Base-by-base conservation (phyloP, 1,140 invertebrate genomes). In the Pogonognathellus flavescens region DNA sequence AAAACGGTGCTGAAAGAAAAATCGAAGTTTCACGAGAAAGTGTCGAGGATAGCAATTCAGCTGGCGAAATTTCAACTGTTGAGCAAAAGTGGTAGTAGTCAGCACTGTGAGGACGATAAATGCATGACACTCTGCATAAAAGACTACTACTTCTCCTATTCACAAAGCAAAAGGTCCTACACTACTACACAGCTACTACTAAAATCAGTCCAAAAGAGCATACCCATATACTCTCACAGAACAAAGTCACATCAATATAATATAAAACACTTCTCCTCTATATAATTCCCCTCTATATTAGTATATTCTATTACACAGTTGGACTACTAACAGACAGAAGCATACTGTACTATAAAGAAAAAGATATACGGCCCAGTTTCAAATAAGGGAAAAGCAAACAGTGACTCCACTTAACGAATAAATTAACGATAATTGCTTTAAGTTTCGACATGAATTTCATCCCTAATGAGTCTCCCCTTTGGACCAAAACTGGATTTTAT, bases 361-460 rank as follows among this genome's bases (percentile, higher is more conserved):
- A 49, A 76, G 70, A 76, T n/a, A 76, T 76, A 76, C 31, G 70
- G 41, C 70, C 70, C 16, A 76, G 31, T 76, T 76, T 76, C 70
- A 76, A 76, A 76, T 76, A 76, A 76, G 70, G 55, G 80, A 57
- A 81, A 57, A 81, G 80, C 80, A 81, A 81, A 81, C 52, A 81
- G 80, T 81, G 50, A 57, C 53, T 59, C 80, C 80, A 81, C 80
- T 81, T 81, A 81, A 57, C 80, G 80, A 81, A 81, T 81, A 81
- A 81, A 81, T 81, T 81, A 81, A 81, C 50, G 52, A 81, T 81
- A 81, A 81, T 59, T 81, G 80, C 80, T 81, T 81, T 81, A 81
- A 81, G 80, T 81, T 81, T 81, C 80, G 80, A 81, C 80, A 81
- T 81, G 80, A 81, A 81, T 81, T 81, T 81, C 80, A 81, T 81